phyloP scores from a whole-genome alignment of 2,888 invertebrate genomes.

The Hydrotaea diabolus region DNA sequence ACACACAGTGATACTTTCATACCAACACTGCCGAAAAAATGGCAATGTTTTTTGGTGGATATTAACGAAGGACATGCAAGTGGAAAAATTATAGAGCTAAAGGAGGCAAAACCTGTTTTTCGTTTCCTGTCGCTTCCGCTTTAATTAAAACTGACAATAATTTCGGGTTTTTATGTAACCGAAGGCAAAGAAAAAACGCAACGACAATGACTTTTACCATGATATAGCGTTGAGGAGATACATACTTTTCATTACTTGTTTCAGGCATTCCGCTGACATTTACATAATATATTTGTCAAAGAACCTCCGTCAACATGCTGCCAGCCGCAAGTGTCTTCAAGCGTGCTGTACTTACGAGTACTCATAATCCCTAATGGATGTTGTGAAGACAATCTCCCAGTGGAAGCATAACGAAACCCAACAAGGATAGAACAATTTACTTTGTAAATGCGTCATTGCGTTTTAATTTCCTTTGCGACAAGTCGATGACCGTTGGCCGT shows the following conservation, averaged over 20 bases:
- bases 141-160: conserved; percentile 9
- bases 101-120: neutral
- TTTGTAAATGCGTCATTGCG: no score
- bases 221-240: neutral
- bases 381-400: neutral
- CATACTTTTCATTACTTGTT: neutral
- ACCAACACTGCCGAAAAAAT: neutral
- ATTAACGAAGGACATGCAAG: neutral
- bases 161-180: neutral
- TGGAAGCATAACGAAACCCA: no score
- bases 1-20: neutral
- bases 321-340: neutral
- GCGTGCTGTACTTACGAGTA: neutral
- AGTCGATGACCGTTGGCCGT: no score
- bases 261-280: neutral
- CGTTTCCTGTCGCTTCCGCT: neutral
- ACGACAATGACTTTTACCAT: neutral
- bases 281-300: neutral
- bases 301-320: neutral
- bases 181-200: neutral
- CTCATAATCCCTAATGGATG: neutral
- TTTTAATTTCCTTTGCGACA: no score
- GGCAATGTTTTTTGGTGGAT: neutral
- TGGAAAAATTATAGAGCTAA: neutral
- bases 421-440: no score